Base-by-base conservation (phyloP, 1,140 invertebrate species). In the Penaeus japonicus region DNA sequence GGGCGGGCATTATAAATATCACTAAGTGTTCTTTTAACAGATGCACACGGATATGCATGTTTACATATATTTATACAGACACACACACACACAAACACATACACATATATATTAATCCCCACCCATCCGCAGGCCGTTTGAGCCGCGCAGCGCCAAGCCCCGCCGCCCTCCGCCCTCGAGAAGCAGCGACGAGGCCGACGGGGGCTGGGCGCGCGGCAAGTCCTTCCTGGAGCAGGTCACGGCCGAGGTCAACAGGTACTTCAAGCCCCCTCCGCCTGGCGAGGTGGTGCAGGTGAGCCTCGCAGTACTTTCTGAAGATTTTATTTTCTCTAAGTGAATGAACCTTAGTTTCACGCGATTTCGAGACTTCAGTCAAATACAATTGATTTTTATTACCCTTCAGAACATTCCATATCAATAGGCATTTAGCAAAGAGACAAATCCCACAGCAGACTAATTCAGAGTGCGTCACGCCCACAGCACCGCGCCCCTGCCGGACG, bases 401-500 rank as follows among this genome's bases (percentile, higher is more conserved):
- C 4, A 47, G 10, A 47, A 47, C 1, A 47, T 47, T 47, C 47
- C 7, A 2, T 39, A 39, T 39, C 2, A 4, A 7, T 47, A 47
- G 5, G 1, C 1, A 47, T 47, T 10, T 47, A 47, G 3, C 10
- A 47, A 47, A 4, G 10, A 47, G 5, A 47, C 15, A 47, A 15
- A 73, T 73, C 15, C 12, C 15, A 17, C 32, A 12, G 17, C 12
- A 73, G 17, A 73, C 65, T n/a, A n/a, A n/a, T n/a, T 47, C 47
- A 47, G 15, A 15, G 47, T 0, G 0, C 47, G 7, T 47, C 30
- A 27, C 53, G 1, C 18, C 35, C 17, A 24, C 89, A 90, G 89
- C 89, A 90, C 47, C 81, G 89, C 10, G 89, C 89, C 12, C 89
- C 89, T 18, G 78, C 86, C 35, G 89, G 89, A 5, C 32, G 70